Evolutionary conservation across 2,797 vertebrate species (phyloP).

Genomic region (Spea hammondii): DNA sequence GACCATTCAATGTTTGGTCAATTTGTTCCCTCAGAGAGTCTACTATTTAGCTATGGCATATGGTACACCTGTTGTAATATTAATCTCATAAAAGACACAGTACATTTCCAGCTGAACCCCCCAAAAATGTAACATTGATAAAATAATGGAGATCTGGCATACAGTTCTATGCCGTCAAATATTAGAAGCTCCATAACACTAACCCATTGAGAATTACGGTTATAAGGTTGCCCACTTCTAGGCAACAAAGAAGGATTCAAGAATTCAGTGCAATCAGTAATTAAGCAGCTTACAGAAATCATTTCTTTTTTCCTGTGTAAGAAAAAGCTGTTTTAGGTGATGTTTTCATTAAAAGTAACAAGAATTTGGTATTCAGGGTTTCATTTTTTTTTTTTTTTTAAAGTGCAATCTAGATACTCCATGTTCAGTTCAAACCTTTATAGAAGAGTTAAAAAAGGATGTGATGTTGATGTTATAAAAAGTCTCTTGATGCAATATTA

Average conservation of each 20-base stretch:
- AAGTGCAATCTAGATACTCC: conserved; percentile 65
- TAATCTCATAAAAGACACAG: too few relatives aligned
- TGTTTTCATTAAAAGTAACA: background rate
- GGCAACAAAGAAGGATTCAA: background rate
- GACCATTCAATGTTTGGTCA: too few relatives aligned
- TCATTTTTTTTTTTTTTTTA: conserved; percentile 37
- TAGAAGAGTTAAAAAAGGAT: conserved; percentile 47
- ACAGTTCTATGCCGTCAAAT: too few relatives aligned
- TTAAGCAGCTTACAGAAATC: background rate
- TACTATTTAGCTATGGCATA: too few relatives aligned
- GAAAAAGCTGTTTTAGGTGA: background rate
- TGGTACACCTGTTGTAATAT: too few relatives aligned
- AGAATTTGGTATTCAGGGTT: conserved; percentile 31
- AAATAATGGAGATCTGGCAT: too few relatives aligned
- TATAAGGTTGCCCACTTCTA: too few relatives aligned
- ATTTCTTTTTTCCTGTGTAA: background rate
- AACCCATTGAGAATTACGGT: too few relatives aligned
- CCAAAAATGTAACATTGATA: too few relatives aligned
- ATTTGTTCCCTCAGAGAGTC: too few relatives aligned
- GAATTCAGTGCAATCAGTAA: background rate
- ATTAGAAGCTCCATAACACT: too few relatives aligned
- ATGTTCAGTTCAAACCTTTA: conserved; percentile 59
- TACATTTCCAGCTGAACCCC: too few relatives aligned
- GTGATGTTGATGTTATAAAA: conserved; percentile 49
- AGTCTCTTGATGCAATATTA: conserved; percentile 51